These are phyloP conservation scores for Lapara coniferarum DNA, from an alignment of 2,888 invertebrate genomes.

Conservation along the genomic window DNA sequence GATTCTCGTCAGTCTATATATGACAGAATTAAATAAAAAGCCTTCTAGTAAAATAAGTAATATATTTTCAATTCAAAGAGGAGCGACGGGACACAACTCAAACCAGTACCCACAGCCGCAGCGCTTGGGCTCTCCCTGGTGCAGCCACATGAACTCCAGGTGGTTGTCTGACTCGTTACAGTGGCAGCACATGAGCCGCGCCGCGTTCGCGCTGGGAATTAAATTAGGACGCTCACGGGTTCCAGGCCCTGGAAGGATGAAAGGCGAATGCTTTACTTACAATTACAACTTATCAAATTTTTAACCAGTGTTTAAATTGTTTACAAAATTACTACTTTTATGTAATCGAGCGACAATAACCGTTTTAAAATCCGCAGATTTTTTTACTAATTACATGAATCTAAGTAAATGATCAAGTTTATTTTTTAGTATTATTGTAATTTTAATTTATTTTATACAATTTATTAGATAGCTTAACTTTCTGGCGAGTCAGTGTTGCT, in stretches of 20 bases:
- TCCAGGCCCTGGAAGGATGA: constrained; percentile 74
- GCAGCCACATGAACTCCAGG: constrained; percentile 70
- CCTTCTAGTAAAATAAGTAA: not conserved
- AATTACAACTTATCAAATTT: not conserved
- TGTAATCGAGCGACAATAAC: too few species aligned
- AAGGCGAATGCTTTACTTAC: not conserved
- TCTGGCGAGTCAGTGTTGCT: too few species aligned
- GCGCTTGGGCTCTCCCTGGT: constrained; percentile 66
- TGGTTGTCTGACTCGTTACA: constrained; percentile 84
- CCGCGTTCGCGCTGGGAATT: constrained; percentile 87
- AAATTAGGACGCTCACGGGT: constrained; percentile 88
- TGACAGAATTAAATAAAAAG: too few species aligned
- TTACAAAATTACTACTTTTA: not conserved
- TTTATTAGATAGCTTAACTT: too few species aligned
- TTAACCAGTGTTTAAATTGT: not conserved
- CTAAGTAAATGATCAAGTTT: too few species aligned
- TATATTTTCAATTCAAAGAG: constrained; percentile 42
- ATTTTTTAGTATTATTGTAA: too few species aligned
- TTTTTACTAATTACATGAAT: too few species aligned
- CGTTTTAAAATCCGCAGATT: too few species aligned
- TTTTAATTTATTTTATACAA: too few species aligned
- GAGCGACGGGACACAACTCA: constrained; percentile 70
- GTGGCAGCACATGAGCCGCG: constrained; percentile 88
- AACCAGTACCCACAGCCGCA: constrained; percentile 79
- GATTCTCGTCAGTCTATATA: too few species aligned